Base-by-base conservation (phyloP, 92 coral and sea anemone genomes). In the Epizoanthus stellaris region DNA sequence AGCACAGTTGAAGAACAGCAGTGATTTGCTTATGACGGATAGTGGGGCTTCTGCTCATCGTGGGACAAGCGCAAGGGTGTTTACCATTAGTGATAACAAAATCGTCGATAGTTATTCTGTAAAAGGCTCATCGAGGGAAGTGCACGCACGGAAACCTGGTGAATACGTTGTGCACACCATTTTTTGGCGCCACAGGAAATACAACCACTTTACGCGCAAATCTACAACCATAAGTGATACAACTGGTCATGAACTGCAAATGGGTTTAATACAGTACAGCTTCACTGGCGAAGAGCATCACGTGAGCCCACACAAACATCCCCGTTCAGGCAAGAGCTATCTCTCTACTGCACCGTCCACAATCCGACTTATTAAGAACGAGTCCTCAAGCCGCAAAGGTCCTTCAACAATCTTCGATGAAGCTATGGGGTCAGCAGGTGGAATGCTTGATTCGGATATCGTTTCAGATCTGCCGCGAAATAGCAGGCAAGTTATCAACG, bases 271-370 rank as follows among this genome's bases (percentile, higher is more conserved):
- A 0, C 84, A 91, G 81, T 88, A 88, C 61, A 67, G 86, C 82
- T 87, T 82, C 58, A 57, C 72, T 0, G 85, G 87, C 12, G 15
- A 68, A 16, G 95, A 89, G 69, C 95, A 92, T 73, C 88, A 76
- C 56, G 85, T 92, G 34, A 92, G 89, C 82, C 91, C 93, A 1
- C 92, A 88, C 87, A 92, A 92, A 60, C 71, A 92, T 79, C 88
- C 87, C 9, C 80, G 87, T 54, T 76, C 89, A 2, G 87, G 91
- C 38, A 92, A 84, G 67, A 12, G 87, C 43, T 92, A 45, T 59
- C 36, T 86, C n/a, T 89, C 87, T 70, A 85, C 89, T 17, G 82
- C 89, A 58, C 93, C 89, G 30, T 87, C 91, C 12, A 87, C 94
- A 69, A 59, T 4, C 4, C 64, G 16, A 59, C 14, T 16, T 13